Conservation (phyloP, 1,140 invertebrate species). For the Leptonema lineaticorne region DNA sequence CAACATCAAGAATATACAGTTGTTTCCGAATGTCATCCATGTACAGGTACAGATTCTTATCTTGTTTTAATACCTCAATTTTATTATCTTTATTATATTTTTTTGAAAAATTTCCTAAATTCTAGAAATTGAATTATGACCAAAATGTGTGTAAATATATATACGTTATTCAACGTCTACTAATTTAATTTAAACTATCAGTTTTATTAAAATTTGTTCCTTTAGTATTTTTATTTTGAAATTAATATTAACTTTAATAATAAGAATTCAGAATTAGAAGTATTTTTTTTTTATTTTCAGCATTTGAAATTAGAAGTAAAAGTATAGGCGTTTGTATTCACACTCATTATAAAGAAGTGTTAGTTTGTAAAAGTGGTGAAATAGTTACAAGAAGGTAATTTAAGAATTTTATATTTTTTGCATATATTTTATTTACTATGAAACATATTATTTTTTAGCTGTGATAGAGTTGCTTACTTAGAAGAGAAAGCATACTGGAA, state of each 20-base stretch:
- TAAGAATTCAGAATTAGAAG: not conserved
- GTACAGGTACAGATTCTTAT: slow-evolving; percentile 57
- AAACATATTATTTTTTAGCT: slow-evolving; percentile 52
- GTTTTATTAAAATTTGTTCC: no score
- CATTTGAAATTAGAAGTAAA: slow-evolving; percentile 72
- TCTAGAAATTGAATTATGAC: not conserved
- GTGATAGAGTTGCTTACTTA: slow-evolving; percentile 67
- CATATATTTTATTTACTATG: slow-evolving; percentile 1
- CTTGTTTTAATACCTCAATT: not conserved
- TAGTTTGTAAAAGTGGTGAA: slow-evolving; percentile 69
- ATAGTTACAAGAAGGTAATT: slow-evolving; percentile 64
- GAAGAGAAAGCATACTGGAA: slow-evolving; percentile 81
- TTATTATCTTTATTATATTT: no score
- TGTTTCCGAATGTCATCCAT: slow-evolving; percentile 75
- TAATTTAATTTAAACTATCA: no score
- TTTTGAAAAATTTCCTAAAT: no score
- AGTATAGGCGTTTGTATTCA: slow-evolving; percentile 68
- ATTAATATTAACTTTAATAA: no score
- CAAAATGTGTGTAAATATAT: not conserved
- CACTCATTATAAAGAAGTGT: slow-evolving; percentile 69
- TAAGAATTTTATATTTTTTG: not conserved
- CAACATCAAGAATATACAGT: slow-evolving; percentile 67
- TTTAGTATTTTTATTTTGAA: no score
- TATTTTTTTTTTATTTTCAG: slow-evolving; percentile 43
- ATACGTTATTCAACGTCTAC: no score